Base-by-base conservation (phyloP, 92 coral and sea anemone species). In the Zoanthus solanderi region DNA sequence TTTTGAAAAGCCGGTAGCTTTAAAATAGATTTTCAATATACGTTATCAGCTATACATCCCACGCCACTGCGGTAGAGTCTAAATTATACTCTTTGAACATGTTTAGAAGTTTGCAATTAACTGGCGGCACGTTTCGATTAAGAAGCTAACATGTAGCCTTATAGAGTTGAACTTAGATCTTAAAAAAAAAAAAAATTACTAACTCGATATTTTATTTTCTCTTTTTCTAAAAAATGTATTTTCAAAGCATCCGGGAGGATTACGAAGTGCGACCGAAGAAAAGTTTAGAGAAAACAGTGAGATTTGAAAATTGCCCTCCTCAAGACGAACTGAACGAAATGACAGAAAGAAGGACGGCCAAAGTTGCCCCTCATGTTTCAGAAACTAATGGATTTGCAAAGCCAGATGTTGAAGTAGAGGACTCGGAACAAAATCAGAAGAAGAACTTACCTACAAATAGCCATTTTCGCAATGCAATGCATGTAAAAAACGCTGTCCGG, bases 401-500 rank as follows among this genome's bases (percentile, higher is more conserved):
- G 23, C 79, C 63, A 69, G 78, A 68, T 14, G 72, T 44, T 54
- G 92, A 45, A 0, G 75, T 53, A 7, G 63, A 81, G 56, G 85
- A 85, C 44, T 42, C 63, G 0, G 61, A 81, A 11, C 75, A 47
- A 67, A 79, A 57, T 11, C 83, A 80, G 11, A 96, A 87, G 61
- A 89, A 85, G 48, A 93, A 91, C 95, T 66, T 89, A 34, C 71
- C 86, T 6, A 86, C 95, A 10, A 79, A 91, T 23, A 88, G 76
- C 18, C 92, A 93, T 47, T 81, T 96, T 28, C 96, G 98, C 5
- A 94, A 92, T 3, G 98, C 95, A 2, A 76, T 96, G 13, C 61
- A 78, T 0, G 91, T 93, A 18, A 92, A 92, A 78, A 96, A 96
- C 82, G 29, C 96, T 7, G 97, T 96, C 5, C 90, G 89, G 47